These are phyloP conservation scores for Osmoderma eremita DNA, from an alignment of 2,888 invertebrate species.

Conservation along the genomic window DNA sequence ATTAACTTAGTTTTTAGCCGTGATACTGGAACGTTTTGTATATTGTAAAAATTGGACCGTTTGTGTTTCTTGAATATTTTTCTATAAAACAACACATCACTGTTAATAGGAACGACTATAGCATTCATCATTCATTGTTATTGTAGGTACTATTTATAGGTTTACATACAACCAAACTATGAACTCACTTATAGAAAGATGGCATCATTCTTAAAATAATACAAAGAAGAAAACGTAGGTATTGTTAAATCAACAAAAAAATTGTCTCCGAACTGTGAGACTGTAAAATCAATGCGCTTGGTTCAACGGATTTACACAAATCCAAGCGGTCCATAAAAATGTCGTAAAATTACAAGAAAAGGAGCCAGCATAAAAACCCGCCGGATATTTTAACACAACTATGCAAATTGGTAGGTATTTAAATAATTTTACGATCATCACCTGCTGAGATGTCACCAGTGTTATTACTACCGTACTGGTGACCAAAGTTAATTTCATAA, in stretches of 20 bases:
- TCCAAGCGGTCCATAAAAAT: constrained; percentile 12
- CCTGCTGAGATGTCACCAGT: not conserved
- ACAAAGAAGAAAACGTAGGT: too few relatives aligned
- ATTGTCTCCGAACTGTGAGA: constrained; percentile 2
- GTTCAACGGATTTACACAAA: constrained; percentile 1
- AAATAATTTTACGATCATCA: constrained; percentile 14
- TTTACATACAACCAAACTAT: too few relatives aligned
- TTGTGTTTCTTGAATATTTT: too few relatives aligned
- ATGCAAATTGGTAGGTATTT: constrained; percentile 14
- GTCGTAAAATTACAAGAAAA: constrained; percentile 11
- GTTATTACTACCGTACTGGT: not conserved
- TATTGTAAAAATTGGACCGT: too few relatives aligned
- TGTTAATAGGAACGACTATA: too few relatives aligned
- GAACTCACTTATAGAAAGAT: too few relatives aligned
- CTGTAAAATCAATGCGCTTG: constrained; percentile 4
- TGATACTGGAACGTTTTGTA: too few relatives aligned
- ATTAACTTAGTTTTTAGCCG: too few relatives aligned
- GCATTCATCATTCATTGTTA: too few relatives aligned
- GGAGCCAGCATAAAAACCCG: not conserved
- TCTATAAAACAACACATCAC: too few relatives aligned
- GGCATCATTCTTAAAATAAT: too few relatives aligned
- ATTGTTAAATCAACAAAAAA: constrained; percentile 6
- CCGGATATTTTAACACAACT: constrained; percentile 5
- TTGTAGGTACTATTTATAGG: too few relatives aligned
- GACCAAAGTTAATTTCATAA: not conserved